Evolutionary conservation across 1,140 invertebrate species (phyloP).

Genomic region (Aradophagus sp.): DNA sequence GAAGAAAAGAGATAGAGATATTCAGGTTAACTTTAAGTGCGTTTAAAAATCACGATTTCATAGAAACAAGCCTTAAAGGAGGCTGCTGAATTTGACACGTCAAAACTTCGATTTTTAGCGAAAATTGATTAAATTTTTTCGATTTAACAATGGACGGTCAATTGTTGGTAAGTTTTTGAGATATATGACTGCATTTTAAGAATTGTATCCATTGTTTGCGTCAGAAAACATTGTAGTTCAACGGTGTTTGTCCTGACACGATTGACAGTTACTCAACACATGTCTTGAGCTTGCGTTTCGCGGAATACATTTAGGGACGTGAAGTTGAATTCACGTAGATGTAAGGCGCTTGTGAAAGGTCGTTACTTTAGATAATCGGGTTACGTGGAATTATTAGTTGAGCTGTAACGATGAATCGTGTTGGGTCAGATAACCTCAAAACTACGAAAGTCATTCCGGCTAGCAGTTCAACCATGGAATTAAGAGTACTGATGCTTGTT

Average conservation of each 20-base stretch:
- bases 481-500: no score
- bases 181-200: background rate
- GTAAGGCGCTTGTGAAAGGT: background rate
- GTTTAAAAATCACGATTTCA: no score
- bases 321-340: conserved; percentile 24
- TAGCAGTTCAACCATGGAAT: background rate
- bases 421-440: conserved; percentile 18
- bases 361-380: conserved; percentile 4
- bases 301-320: conserved; percentile 12
- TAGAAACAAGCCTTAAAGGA: conserved; percentile 2
- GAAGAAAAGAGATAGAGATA: no score
- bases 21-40: no score
- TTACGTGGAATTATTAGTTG: conserved; percentile 18
- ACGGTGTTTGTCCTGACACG: no score
- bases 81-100: conserved; percentile 2
- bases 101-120: conserved; percentile 8
- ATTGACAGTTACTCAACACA: conserved; percentile 10
- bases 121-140: background rate
- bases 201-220: no score
- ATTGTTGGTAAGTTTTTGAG: conserved; percentile 19
- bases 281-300: conserved; percentile 3
- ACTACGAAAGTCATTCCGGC: background rate
- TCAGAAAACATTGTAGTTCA: no score
- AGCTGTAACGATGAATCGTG: conserved; percentile 9
- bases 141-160: conserved; percentile 20